These are phyloP conservation scores for Marasmarcha lunaedactyla DNA, from an alignment of 2,888 invertebrate species.

Conservation along the genomic window DNA sequence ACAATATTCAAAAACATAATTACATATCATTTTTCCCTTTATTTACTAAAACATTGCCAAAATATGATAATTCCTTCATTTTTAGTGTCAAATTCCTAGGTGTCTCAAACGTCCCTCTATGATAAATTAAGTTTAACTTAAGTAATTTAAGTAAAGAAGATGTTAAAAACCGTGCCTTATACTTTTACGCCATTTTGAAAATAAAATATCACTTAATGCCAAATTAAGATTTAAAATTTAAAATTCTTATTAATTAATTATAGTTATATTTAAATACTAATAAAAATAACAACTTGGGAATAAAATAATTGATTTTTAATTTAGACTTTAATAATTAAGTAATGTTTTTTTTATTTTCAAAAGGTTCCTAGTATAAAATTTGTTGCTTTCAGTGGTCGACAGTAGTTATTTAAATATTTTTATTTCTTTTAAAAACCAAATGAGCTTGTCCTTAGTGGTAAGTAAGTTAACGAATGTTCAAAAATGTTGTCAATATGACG, in stretches of 20 bases:
- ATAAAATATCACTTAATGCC: constrained; percentile 49
- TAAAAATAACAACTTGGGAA: no score
- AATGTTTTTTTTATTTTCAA: constrained; percentile 10
- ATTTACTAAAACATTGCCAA: constrained; percentile 2
- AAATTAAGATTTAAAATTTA: neutral
- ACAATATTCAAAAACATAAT: no score
- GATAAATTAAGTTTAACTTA: constrained; percentile 22
- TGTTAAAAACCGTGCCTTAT: constrained; percentile 66
- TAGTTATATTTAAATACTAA: neutral
- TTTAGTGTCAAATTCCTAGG: constrained; percentile 29
- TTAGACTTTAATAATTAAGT: neutral
- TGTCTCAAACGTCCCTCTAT: constrained; percentile 57
- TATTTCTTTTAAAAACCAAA: constrained; percentile 20
- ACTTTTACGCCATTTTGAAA: constrained; percentile 64
- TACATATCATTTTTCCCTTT: constrained; percentile 10
- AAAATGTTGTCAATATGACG: constrained; percentile 57
- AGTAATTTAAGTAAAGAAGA: constrained; percentile 41
- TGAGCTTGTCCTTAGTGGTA: constrained; percentile 59
- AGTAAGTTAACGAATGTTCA: constrained; percentile 48
- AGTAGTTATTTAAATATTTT: constrained; percentile 8
- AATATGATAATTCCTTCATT: constrained; percentile 4
- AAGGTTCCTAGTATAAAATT: constrained; percentile 7
- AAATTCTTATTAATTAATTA: constrained; percentile 2
- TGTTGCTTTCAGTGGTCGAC: constrained; percentile 5
- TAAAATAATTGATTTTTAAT: neutral